Base-by-base conservation (phyloP, 2,797 vertebrate species). In the Semotilus atromaculatus region DNA sequence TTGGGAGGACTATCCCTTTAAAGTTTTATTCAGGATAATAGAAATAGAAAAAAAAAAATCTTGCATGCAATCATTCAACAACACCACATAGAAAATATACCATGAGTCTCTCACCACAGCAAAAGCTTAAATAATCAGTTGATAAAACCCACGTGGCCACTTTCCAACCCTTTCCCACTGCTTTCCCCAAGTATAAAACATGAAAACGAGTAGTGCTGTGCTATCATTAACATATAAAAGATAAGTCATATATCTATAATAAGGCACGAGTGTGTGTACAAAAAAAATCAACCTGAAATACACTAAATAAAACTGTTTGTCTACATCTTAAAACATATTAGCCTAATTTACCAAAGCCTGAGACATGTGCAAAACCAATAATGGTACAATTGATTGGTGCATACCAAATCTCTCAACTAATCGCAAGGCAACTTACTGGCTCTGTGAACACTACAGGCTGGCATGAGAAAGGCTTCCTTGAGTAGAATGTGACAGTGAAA, bases 181-280 rank as follows among this genome's bases (percentile, higher is more conserved):
- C 82, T 87, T 86, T 86, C 86, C 86, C 80, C 71, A 91, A 85
- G 88, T 94, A 94, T 91, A 94, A 93, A 95, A 93, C 80, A 90
- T 74, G 94, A 94, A 95, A 94, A 95, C 58, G 75, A 91, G 93
- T 93, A 82, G 45, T 58, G 88, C 88, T 88, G 62, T 91, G 89
- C 85, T 90, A 92, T 92, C 89, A 92, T 93, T 95, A 88, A 94
- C 94, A 93, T 94, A 91, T 88, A 85, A 78, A 86, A 74, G 86
- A 85, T 86, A 89, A 86, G 89, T 91, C 86, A 91, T 92, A 92
- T 80, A 85, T 91, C 88, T 93, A 74, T 90, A 80, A 92, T 95
- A 96, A 96, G 95, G 95, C 95, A 96, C 95, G 86, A 68, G 79
- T 90, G 92, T 94, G 93, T 94, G 92, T 91, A 93, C 88, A 94